Evolutionary conservation across 2,888 invertebrate species (phyloP), one percentile per base, ranked within the genome.

Genomic region (Desoria tigrina): DNA sequence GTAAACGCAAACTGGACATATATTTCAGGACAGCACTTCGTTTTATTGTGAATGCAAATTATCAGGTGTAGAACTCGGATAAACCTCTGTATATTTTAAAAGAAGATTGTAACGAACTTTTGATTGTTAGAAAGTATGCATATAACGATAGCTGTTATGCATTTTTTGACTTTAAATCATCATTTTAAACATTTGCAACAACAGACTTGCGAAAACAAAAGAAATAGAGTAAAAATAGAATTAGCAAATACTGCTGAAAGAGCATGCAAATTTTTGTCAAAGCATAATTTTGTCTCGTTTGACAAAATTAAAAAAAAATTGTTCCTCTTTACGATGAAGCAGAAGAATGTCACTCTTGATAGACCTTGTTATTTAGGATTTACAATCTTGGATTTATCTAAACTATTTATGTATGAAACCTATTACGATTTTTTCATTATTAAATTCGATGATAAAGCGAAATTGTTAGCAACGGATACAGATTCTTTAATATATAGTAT

Each of bases 401-500:
- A 71, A 26, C 21, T 68, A 2, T 11, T 42, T 27, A 61, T 71
- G 58, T 59, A 45, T 18, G 6, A 50, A 11, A 66, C 62, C 28
- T 68, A 71, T 53, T 54, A 55, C 9, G 62, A 66, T 37, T 53
- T 55, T 21, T 59, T 71, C 9, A 63, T 61, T 56, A 61, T 18
- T 11, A 24, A 6, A 28, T 71, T 58, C 50, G 61, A 54, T 2
- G 37, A 68, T 1, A 23, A 51, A 21, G 42, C 45, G 4, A 23
- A 59, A n/a, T 58, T 71, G 2, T 24, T 71, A n/a, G 27, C 32
- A 6, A 63, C 63, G 2, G 71, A 71, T 56, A 71, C 71, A n/a
- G 71, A 71, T 28, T 54, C 59, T 7, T 61, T 77, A 1, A 74
- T 57, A 37, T 74, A 71, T 50, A 21, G 53, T 2, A 69, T 69